Conservation (phyloP, 2,113 vertebrate species). For the Eretmochelys imbricata region DNA sequence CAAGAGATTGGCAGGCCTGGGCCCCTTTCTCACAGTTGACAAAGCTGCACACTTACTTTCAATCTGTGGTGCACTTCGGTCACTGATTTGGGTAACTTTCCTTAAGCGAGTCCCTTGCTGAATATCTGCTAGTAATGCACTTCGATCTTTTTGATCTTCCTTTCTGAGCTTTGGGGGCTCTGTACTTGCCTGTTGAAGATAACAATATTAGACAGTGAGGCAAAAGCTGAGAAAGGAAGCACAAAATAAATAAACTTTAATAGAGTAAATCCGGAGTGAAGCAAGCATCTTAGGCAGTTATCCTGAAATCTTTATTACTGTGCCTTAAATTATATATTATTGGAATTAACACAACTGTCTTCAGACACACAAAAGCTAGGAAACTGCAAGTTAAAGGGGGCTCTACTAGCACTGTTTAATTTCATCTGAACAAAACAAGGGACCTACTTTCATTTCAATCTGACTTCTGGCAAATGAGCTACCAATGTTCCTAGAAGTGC, state of each 20-base stretch:
- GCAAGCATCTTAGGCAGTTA: neutral
- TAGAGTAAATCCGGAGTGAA: neutral
- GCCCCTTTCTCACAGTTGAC: neutral
- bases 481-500: neutral
- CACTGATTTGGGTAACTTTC: constrained; percentile 90
- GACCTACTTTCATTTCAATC: neutral
- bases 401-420: neutral
- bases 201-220: neutral
- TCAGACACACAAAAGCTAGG: neutral
- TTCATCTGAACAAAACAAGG: neutral
- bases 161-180: constrained; percentile 72
- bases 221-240: neutral
- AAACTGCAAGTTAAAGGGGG: neutral
- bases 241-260: neutral
- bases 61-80: constrained; percentile 89
- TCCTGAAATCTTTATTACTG: neutral
- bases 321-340: neutral
- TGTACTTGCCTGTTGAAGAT: constrained; percentile 68
- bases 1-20: neutral
- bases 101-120: constrained; percentile 90
- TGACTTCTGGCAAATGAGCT: neutral
- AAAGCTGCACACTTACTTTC: constrained; percentile 84
- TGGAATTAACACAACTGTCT: neutral
- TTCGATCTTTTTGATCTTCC: constrained; percentile 83
- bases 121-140: constrained; percentile 91